Percentiles rank a stretch among this genome's conserved stretches.
These are phyloP conservation scores for Dermolepida albohirtum DNA, from an alignment of 2,888 invertebrate species.

Conservation along the genomic window DNA sequence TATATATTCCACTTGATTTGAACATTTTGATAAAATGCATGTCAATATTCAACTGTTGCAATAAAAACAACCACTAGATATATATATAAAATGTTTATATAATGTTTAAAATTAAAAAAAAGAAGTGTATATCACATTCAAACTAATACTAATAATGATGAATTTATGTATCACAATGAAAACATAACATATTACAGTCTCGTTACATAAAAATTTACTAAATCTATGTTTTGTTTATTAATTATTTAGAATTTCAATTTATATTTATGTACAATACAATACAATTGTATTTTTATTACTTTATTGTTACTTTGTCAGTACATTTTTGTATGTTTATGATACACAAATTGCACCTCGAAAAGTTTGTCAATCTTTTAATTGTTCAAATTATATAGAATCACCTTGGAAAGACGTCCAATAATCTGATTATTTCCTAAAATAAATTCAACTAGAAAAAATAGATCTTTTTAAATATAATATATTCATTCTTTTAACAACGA, in stretches of 20 bases:
- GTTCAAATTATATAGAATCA: conserved; percentile 1
- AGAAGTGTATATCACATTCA: conserved; percentile 30
- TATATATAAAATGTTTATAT: too few species aligned
- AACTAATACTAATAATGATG: conserved; percentile 26
- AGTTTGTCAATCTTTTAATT: neutral
- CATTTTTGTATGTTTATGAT: conserved; percentile 17
- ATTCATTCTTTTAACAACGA: neutral
- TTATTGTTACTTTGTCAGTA: neutral
- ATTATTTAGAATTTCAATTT: too few species aligned
- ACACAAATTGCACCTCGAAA: conserved; percentile 25
- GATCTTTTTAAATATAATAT: neutral
- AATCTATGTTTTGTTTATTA: neutral
- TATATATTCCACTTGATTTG: too few species aligned
- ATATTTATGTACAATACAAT: too few species aligned
- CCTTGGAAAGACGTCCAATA: neutral
- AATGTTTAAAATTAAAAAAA: neutral
- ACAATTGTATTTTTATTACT: too few species aligned
- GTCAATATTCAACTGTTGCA: too few species aligned
- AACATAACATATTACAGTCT: conserved; percentile 8
- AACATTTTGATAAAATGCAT: too few species aligned
- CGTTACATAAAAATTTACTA: neutral
- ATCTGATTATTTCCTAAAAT: conserved; percentile 3
- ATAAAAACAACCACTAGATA: too few species aligned
- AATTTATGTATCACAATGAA: conserved; percentile 31
- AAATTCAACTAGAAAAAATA: conserved; percentile 12